A percentile compares a stretch with the other conserved stretches of the same genome.
phyloP scores from a whole-genome alignment of 1,140 invertebrate species.

The honey bee (Apis mellifera) region DNA sequence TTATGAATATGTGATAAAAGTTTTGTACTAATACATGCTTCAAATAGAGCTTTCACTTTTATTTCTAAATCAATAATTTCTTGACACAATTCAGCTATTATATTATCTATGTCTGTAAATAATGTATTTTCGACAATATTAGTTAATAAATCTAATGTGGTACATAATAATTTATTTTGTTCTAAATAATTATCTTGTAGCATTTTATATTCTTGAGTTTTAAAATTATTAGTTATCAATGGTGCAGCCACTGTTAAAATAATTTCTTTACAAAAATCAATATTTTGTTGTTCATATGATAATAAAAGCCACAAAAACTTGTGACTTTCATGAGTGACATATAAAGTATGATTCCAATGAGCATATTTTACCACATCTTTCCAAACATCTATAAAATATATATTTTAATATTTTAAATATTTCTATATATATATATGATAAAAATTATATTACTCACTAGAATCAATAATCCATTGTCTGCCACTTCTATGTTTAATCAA shows the following conservation, averaged over 20 bases:
- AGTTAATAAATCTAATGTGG: slow-evolving; percentile 80
- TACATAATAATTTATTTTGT: slow-evolving; percentile 80
- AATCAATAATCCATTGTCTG: slow-evolving; percentile 82
- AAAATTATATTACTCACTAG: slow-evolving; percentile 64
- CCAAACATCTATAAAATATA: slow-evolving; percentile 78
- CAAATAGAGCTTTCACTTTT: slow-evolving; percentile 74
- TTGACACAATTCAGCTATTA: slow-evolving; percentile 73
- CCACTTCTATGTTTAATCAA: slow-evolving; percentile 82
- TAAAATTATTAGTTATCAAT: slow-evolving; percentile 77
- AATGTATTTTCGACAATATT: slow-evolving; percentile 77
- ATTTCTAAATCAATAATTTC: slow-evolving; percentile 70
- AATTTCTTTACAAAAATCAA: slow-evolving; percentile 80
- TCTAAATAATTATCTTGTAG: slow-evolving; percentile 81
- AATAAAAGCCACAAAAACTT: slow-evolving; percentile 82
- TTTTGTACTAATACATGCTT: slow-evolving; percentile 76
- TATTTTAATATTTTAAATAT: not conserved
- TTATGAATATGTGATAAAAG: slow-evolving; percentile 75
- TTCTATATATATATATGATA: not conserved
- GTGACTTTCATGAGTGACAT: slow-evolving; percentile 83
- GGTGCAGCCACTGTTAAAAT: slow-evolving; percentile 79
- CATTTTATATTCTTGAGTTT: slow-evolving; percentile 66
- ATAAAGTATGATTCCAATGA: slow-evolving; percentile 84
- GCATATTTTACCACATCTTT: slow-evolving; percentile 81
- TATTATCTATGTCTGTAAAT: slow-evolving; percentile 71
- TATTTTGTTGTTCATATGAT: slow-evolving; percentile 79